Base-by-base conservation (phyloP, 2,888 invertebrate genomes). In the Xestia ashworthii region DNA sequence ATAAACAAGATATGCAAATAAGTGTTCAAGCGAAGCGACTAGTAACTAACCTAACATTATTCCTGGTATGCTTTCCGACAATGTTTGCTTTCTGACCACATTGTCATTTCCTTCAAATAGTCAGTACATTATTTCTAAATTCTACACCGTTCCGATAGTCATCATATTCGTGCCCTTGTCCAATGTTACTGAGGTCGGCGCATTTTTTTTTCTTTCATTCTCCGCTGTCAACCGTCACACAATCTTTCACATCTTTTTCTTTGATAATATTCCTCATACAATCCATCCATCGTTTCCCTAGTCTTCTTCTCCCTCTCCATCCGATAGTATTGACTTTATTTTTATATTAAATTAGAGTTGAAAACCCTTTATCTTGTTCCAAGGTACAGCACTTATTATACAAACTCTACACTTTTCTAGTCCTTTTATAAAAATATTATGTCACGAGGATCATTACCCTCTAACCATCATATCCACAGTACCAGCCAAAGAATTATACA, bases 1-100 rank as follows among this genome's bases (percentile, higher is more conserved):
- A 12, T 77, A 78, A 78, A 78, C 79, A 46, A 79, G 79, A 79
- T 77, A 79, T 77, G 50, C 25, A 60, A 70, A 69, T 78, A 79
- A 38, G 70, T 67, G 25, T 60, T 79, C 50, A 79, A 25, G 71
- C 44, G 71, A 62, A 79, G 71, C 71, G 44, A 5, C 5, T 25
- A 9, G 16, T 71, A n/a, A 70, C 79, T 69, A 79, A 62, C 44
- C 79, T 79, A 60, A 9, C 71, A 38, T 46, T 50, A 60, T 50
- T 60, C 32, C n/a, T 60, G n/a, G n/a, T 78, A n/a, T 32, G n/a
- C 5, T 50, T 70, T 79, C 50, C 70, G 60, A 79, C 79, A 77
- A 22, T 3, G 8, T 38, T 50, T 25, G 44, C n/a, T 50, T 67
- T 60, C 70, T 60, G 32, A 5, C 12, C 5, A 25, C 0, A 5